Evolutionary conservation across 1,140 invertebrate species (phyloP).

Genomic region (Eulimnadia texana): DNA sequence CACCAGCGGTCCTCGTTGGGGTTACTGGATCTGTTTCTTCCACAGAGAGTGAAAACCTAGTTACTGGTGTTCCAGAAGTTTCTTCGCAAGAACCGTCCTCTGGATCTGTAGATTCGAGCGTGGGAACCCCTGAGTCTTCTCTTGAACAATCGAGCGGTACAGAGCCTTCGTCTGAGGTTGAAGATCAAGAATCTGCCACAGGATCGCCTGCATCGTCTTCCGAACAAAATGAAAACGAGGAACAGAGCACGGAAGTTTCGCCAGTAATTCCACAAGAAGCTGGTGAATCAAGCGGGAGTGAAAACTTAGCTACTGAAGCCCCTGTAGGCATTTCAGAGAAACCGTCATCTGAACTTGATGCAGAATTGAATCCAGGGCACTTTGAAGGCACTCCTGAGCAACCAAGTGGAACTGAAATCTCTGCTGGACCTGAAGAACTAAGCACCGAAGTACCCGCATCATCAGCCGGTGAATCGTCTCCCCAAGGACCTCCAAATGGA

Average conservation of each 20-base stretch:
- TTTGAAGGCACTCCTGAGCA: slow-evolving; percentile 17
- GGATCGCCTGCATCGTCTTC: too few relatives aligned
- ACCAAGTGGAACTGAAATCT: slow-evolving; percentile 7
- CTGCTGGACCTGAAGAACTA: slow-evolving; percentile 10
- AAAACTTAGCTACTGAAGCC: background rate
- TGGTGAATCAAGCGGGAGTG: background rate
- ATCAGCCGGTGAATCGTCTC: slow-evolving; percentile 1
- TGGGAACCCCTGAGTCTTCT: too few relatives aligned
- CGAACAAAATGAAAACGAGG: too few relatives aligned
- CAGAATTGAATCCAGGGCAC: too few relatives aligned
- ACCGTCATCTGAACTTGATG: too few relatives aligned
- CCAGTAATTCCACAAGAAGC: background rate
- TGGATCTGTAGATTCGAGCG: too few relatives aligned
- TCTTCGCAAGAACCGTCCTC: too few relatives aligned
- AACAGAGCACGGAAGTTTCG: background rate
- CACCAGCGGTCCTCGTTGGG: background rate
- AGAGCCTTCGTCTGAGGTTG: too few relatives aligned
- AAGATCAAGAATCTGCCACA: too few relatives aligned
- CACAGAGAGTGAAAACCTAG: background rate
- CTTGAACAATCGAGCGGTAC: too few relatives aligned
- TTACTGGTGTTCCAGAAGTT: background rate
- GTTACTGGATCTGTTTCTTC: slow-evolving; percentile 2
- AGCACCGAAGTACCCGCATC: slow-evolving; percentile 5
- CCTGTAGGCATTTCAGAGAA: background rate
- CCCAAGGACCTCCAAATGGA: background rate